phyloP scores from a whole-genome alignment of 2,113 vertebrate genomes.

The Heloderma charlesbogerti region DNA sequence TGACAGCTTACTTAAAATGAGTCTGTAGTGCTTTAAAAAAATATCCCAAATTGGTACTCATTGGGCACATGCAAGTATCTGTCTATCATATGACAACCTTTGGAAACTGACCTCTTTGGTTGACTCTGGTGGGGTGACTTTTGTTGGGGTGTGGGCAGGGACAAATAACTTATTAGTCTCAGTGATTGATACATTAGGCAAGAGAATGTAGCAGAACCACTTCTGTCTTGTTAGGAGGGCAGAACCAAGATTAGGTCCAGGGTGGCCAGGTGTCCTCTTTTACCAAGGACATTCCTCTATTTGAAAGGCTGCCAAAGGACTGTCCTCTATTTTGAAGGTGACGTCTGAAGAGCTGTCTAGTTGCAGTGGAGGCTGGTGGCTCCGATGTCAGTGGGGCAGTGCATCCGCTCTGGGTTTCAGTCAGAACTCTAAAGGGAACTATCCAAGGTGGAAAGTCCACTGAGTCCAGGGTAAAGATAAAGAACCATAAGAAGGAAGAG shows the following conservation, averaged over 20 bases:
- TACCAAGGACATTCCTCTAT: too few relatives aligned
- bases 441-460: too few relatives aligned
- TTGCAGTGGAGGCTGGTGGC: too few relatives aligned
- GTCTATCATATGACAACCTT: neutral
- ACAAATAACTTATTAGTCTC: neutral
- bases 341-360: too few relatives aligned
- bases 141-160: neutral
- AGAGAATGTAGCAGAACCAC: neutral
- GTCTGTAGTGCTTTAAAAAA: neutral
- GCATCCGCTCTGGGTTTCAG: too few relatives aligned
- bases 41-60: neutral
- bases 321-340: too few relatives aligned
- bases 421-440: too few relatives aligned
- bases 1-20: fast-evolving
- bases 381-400: too few relatives aligned
- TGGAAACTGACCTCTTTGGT: neutral
- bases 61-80: neutral
- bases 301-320: too few relatives aligned
- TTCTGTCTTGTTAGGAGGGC: neutral
- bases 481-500: too few relatives aligned
- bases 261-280: too few relatives aligned
- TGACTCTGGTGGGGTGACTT: neutral
- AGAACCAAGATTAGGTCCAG: neutral
- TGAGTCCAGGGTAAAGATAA: too few relatives aligned
- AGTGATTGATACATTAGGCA: neutral